Evolutionary conservation across 92 coral and sea anemone species (phyloP).

Genomic region (Isaurus tuberculatus): DNA sequence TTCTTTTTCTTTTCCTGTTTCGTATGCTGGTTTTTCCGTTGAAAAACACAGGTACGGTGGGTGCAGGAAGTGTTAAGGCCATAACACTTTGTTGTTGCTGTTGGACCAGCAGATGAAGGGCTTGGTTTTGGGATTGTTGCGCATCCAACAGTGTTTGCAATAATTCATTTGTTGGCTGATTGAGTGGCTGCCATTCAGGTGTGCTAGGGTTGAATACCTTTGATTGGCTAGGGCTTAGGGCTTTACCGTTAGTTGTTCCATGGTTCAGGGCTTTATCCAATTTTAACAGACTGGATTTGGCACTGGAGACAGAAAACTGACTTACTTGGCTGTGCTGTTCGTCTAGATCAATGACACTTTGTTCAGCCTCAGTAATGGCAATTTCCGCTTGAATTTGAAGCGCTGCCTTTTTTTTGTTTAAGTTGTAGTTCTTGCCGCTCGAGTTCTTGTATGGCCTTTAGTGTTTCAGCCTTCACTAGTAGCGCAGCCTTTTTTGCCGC

Average conservation of each 20-base stretch:
- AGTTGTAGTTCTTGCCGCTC: neutral
- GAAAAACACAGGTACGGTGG: neutral
- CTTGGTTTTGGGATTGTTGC: no score
- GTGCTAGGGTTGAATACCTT: neutral
- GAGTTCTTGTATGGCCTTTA: no score
- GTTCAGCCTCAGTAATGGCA: slow-evolving; percentile 36
- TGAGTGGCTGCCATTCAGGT: neutral
- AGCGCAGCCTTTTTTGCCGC: slow-evolving; percentile 38
- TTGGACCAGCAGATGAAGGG: slow-evolving; percentile 20
- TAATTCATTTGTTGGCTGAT: no score
- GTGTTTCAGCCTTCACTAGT: neutral
- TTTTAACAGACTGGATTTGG: neutral
- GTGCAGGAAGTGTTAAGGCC: slow-evolving; percentile 25
- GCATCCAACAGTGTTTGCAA: no score
- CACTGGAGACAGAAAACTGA: neutral
- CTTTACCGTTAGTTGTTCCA: neutral
- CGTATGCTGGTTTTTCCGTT: no score
- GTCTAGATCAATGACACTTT: neutral
- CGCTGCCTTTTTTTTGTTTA: neutral
- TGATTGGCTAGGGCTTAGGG: neutral
- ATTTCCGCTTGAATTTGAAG: slow-evolving; percentile 22
- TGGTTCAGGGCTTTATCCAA: no score
- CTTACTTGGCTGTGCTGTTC: slow-evolving; percentile 12
- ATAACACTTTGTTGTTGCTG: slow-evolving; percentile 9
- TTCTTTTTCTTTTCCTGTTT: no score